Percentiles rank a stretch among this genome's conserved stretches.
phyloP scores from a whole-genome alignment of 2,797 vertebrate species.

The Cuniculus paca region DNA sequence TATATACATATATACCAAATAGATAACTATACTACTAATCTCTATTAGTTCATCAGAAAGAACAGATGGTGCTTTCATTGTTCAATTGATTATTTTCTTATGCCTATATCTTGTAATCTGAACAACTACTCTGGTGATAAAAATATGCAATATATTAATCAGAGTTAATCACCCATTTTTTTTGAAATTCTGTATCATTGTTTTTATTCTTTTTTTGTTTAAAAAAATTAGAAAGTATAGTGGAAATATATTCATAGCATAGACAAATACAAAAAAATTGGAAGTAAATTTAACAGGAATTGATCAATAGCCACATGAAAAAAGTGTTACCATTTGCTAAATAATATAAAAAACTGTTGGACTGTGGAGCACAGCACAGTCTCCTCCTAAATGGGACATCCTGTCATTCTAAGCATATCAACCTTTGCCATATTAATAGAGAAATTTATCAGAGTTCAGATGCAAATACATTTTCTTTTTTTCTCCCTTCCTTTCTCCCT shows the following conservation, averaged over 20 bases:
- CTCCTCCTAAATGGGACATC: background rate
- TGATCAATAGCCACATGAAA: background rate
- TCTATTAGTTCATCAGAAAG: too few relatives aligned
- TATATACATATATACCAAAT: too few relatives aligned
- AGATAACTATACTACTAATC: too few relatives aligned
- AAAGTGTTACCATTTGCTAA: background rate
- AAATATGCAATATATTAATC: too few relatives aligned
- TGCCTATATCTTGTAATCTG: too few relatives aligned
- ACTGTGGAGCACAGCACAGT: background rate
- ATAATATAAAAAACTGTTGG: background rate
- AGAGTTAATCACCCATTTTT: too few relatives aligned
- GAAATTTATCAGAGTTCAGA: background rate
- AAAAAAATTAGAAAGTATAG: background rate
- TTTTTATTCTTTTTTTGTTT: too few relatives aligned
- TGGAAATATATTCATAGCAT: background rate
- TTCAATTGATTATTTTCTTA: too few relatives aligned
- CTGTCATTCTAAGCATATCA: background rate
- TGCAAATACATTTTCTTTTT: background rate
- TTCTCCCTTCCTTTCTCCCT: too few relatives aligned
- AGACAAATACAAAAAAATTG: background rate
- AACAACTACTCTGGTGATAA: too few relatives aligned
- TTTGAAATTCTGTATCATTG: too few relatives aligned
- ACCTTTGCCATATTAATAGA: background rate
- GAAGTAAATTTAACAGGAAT: background rate
- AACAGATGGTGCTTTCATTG: too few relatives aligned